Evolutionary conservation across 2,113 vertebrate species (phyloP), one percentile per base, ranked within the genome.

Genomic region (Todiramphus saurophagus): DNA sequence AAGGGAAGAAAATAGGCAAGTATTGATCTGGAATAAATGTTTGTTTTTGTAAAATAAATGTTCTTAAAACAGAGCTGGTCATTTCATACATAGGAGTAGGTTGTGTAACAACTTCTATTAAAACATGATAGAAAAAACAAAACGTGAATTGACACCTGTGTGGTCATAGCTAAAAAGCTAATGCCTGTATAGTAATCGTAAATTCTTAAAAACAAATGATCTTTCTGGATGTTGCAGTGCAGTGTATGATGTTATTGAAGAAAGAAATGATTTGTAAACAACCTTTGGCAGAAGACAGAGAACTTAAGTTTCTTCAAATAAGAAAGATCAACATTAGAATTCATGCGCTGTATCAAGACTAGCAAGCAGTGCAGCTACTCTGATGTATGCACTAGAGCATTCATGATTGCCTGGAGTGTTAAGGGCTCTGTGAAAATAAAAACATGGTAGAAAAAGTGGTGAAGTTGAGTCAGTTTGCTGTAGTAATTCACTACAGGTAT

Each of bases 131-230:
- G 75, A 55, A 90, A 87, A 97, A 97, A 96, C 70, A 95, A 97
- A 97, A n/a, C 51, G 44, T 88, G 77, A 89, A 69, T 92, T 97
- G 16, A 94, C 81, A 82, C 76, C 74, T 96, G 48, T 91, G 80
- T 97, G 87, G 77, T 93, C 18, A 6, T 90, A 84, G 92, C 88
- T 95, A 33, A 82, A 89, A 79, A 96, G 53, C 83, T 95, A 97
- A 96, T 95, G 83, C 96, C 44, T 94, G 94, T 95, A 91, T 95
- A 96, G 94, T 98, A 97, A 98, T 97, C 97, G 92, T 73, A 98
- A 95, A 97, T 97, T 93, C 89, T 98, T 98, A 97, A 97, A 98
- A 98, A 88, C 96, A 89, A 91, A 97, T 98, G 97, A 98, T 98
- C 91, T 97, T 97, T 96, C 72, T 95, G 92, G 87, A 67, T 97